Conservation (phyloP, 2,888 invertebrate genomes). For the Aphodius granarius region DNA sequence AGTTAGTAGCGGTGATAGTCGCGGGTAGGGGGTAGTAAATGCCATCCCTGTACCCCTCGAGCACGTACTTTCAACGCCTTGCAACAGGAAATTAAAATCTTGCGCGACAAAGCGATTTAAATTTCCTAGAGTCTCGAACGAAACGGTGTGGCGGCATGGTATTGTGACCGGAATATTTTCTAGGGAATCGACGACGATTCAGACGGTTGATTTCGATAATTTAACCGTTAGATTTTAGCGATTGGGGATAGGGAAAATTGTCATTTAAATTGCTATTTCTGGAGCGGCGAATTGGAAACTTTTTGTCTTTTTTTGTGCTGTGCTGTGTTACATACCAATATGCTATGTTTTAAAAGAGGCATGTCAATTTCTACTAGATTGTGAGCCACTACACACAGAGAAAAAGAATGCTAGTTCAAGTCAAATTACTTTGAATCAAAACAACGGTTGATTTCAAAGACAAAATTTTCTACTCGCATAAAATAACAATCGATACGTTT, state of each 20-base stretch:
- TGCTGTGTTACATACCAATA: too few species aligned
- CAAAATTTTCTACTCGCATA: too few species aligned
- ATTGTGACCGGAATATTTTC: not conserved
- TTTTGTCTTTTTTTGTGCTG: too few species aligned
- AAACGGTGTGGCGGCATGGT: not conserved
- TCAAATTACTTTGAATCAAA: too few species aligned
- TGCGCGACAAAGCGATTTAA: not conserved
- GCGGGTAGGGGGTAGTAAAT: not conserved
- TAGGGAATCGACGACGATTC: not conserved
- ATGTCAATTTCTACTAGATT: too few species aligned
- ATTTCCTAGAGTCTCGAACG: not conserved
- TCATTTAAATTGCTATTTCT: not conserved
- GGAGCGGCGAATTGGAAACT: too few species aligned
- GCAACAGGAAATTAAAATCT: not conserved
- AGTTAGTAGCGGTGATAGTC: not conserved
- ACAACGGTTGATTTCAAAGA: too few species aligned
- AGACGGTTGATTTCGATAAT: not conserved
- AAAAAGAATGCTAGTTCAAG: too few species aligned
- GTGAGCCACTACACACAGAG: too few species aligned
- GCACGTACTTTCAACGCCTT: not conserved
- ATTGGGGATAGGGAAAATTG: not conserved
- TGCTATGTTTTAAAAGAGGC: too few species aligned
- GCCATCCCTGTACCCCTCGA: not conserved
- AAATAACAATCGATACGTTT: too few species aligned
- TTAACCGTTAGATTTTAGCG: not conserved